Evolutionary conservation across 2,888 invertebrate species (phyloP).

Genomic region (Bellardia bayeri): DNA sequence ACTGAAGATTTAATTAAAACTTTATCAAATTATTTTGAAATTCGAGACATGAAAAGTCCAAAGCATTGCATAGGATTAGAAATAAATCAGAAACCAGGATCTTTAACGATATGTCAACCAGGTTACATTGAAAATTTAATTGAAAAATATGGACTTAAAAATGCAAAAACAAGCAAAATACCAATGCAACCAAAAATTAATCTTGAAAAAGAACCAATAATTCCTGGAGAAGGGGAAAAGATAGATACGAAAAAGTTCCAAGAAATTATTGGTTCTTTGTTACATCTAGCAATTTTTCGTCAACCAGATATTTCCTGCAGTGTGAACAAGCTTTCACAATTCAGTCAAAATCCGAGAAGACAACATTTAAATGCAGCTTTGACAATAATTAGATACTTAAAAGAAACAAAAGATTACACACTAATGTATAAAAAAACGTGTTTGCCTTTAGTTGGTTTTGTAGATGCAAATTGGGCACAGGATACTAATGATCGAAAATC

Average conservation of each 20-base stretch:
- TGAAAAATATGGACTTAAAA: neutral
- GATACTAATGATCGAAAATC: no score
- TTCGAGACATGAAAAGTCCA: neutral
- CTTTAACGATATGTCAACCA: neutral
- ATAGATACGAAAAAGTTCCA: neutral
- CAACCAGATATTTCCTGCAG: neutral
- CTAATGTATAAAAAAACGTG: neutral
- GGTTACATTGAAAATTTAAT: constrained; percentile 1
- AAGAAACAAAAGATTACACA: neutral
- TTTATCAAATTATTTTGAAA: neutral
- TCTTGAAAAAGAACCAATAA: no score
- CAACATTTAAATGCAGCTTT: no score
- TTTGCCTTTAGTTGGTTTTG: neutral
- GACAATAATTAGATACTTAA: neutral
- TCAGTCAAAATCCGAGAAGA: no score
- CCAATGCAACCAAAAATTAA: neutral
- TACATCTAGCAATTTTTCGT: neutral
- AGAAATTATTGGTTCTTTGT: neutral
- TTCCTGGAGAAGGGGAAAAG: no score
- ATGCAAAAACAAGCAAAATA: neutral
- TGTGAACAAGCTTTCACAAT: neutral
- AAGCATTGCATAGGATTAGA: neutral
- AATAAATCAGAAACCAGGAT: neutral
- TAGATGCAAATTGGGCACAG: neutral
- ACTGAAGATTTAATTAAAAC: neutral